Evolutionary conservation across 23 tunicate species (phyloP), one percentile per base, ranked within the genome.

Genomic region (Trididemnum clinides): DNA sequence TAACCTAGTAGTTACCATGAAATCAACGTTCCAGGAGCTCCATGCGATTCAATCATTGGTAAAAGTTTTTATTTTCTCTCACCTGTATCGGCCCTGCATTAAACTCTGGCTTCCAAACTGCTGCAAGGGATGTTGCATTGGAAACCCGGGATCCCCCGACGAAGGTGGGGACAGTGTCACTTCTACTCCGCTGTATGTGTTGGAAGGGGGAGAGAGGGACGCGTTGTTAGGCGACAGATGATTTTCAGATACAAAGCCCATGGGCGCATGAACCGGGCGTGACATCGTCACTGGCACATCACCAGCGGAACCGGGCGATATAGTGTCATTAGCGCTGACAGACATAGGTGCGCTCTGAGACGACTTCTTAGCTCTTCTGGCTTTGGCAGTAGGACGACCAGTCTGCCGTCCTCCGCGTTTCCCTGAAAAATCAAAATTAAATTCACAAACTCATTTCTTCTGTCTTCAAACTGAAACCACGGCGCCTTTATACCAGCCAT

Each of bases 151-250:
- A 1, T 72, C 82, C 83, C 76, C 57, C 23, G 64, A 57, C 21
- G 80, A 64, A 23, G 22, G 66, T 3, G 97, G 91, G 39, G 97
- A 91, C 1, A 91, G 87, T 33, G 81, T 88, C 22, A 91, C 79
- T 31, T 91, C 77, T 27, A 87, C 97, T 36, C 84, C 76, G 72
- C 83, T 88, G 92, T 92, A 92, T 1, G 80, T 80, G 15, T 88
- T 77, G 7, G 89, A 50, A 1, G 97, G 97, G 0, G 97, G 84
- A n/a, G 92, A 84, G 37, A 84, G 73, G 1, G 97, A 88, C 26
- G 82, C 75, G 34, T 72, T 87, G 64, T 87, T 84, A 2, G 97
- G 97, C 2, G 97, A 92, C 26, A 89, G 87, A 44, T 51, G 79
- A 80, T 59, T 69, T 33, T 79, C 90, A 23, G 37, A 71, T 0